Percentiles rank a stretch among this genome's conserved stretches.
These are phyloP conservation scores for Neuroterus valhalla DNA, from an alignment of 1,140 invertebrate species.

Conservation along the genomic window DNA sequence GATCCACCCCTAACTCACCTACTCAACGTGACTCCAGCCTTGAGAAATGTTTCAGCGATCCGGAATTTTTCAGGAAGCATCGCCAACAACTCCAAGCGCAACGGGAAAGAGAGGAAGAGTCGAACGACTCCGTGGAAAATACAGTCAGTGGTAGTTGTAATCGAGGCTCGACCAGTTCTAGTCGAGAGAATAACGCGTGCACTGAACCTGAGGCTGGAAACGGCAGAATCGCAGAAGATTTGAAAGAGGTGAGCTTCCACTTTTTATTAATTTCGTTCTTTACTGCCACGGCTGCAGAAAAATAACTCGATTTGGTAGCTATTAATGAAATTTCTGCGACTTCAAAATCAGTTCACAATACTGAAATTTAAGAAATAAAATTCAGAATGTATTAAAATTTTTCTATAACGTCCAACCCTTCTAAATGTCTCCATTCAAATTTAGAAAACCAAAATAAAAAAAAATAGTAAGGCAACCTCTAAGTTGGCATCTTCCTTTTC, in stretches of 20 bases:
- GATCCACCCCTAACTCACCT: slow-evolving; percentile 60
- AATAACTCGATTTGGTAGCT: slow-evolving; percentile 43
- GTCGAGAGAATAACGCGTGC: slow-evolving; percentile 58
- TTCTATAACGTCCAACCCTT: no score
- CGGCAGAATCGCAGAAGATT: slow-evolving; percentile 53
- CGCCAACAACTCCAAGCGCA: slow-evolving; percentile 50
- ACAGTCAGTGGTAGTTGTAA: slow-evolving; percentile 40
- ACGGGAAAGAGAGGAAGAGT: slow-evolving; percentile 41
- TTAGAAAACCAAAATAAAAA: no score
- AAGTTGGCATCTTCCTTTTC: no score
- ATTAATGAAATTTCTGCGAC: no score
- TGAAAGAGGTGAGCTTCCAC: slow-evolving; percentile 46
- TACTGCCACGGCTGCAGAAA: slow-evolving; percentile 34
- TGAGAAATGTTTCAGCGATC: slow-evolving; percentile 66
- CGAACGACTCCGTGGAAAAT: slow-evolving; percentile 41
- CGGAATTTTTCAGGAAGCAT: slow-evolving; percentile 63
- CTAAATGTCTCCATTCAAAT: no score
- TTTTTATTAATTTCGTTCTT: slow-evolving; percentile 63
- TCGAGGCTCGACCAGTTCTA: slow-evolving; percentile 58
- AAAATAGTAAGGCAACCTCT: no score
- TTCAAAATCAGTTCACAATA: no score
- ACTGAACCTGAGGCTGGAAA: slow-evolving; percentile 54
- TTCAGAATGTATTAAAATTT: no score
- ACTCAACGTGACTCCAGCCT: slow-evolving; percentile 62
- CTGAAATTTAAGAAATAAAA: no score